phyloP scores from a whole-genome alignment of 2,888 invertebrate species.

The Helicoverpa assulta region DNA sequence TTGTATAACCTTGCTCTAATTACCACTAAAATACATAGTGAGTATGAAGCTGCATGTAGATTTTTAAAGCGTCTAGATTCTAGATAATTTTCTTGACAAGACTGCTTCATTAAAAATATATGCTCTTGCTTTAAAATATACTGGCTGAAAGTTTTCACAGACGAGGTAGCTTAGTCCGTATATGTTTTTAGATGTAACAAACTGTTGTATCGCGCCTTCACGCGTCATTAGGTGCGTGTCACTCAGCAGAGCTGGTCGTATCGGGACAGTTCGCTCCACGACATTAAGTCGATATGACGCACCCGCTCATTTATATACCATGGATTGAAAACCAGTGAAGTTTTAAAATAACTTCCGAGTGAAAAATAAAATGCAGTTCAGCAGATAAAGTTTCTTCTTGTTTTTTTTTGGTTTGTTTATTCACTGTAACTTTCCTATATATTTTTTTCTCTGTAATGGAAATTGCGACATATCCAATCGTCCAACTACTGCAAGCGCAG shows the following conservation, averaged over 20 bases:
- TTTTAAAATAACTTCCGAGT: background rate
- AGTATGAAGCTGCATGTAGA: background rate
- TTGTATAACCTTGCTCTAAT: too few species aligned
- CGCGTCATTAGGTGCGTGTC: slow-evolving; percentile 64
- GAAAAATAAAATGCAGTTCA: background rate
- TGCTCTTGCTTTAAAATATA: background rate
- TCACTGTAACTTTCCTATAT: too few species aligned
- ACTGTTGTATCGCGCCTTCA: slow-evolving; percentile 64
- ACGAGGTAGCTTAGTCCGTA: background rate
- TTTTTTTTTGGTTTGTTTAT: too few species aligned
- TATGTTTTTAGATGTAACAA: slow-evolving; percentile 8
- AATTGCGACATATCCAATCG: too few species aligned
- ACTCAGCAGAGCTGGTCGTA: slow-evolving; percentile 51
- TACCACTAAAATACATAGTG: background rate
- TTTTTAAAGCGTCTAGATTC: background rate
- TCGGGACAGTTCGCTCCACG: slow-evolving; percentile 44
- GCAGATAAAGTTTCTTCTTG: too few species aligned
- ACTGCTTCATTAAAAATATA: background rate
- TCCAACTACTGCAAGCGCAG: too few species aligned
- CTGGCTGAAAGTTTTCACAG: background rate
- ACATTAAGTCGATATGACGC: slow-evolving; percentile 57
- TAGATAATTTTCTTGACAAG: background rate
- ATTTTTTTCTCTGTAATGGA: too few species aligned
- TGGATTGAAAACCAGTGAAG: slow-evolving; percentile 27
- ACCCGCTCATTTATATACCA: slow-evolving; percentile 22